A percentile compares a stretch with the other conserved stretches of the same genome.
These are phyloP conservation scores for Platichthys flesus DNA, from an alignment of 2,113 vertebrate species.

Conservation along the genomic window DNA sequence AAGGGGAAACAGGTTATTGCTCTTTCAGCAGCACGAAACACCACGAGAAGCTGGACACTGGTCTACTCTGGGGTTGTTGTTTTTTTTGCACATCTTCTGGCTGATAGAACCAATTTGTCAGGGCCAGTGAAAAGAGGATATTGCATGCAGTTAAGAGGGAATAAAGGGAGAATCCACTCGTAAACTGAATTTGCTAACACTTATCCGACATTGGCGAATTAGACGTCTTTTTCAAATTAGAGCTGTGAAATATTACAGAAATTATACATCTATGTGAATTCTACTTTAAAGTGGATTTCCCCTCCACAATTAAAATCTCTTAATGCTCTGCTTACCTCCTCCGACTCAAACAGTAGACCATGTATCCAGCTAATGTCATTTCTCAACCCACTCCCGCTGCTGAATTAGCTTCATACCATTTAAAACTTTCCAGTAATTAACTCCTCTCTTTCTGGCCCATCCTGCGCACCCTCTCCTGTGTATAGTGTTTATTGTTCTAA, in stretches of 20 bases:
- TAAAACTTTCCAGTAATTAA: slow-evolving; percentile 42
- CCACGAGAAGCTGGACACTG: slow-evolving; percentile 32
- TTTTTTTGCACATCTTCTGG: slow-evolving; percentile 65
- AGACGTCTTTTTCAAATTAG: not conserved
- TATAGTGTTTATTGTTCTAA: slow-evolving; percentile 75
- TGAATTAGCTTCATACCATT: slow-evolving; percentile 24
- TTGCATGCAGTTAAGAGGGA: slow-evolving; percentile 32
- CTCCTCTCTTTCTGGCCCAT: slow-evolving; percentile 32
- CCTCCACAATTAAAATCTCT: slow-evolving; percentile 21
- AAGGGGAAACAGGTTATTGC: slow-evolving; percentile 52
- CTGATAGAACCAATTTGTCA: slow-evolving; percentile 55
- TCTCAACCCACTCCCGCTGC: not conserved
- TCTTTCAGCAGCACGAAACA: slow-evolving; percentile 49
- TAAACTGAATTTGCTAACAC: not conserved
- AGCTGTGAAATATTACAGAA: slow-evolving; percentile 35
- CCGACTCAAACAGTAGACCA: slow-evolving; percentile 39
- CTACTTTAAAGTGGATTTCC: slow-evolving; percentile 36
- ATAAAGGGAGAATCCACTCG: slow-evolving; percentile 52
- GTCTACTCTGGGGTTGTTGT: slow-evolving; percentile 20
- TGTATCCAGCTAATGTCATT: slow-evolving; percentile 7
- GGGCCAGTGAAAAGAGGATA: slow-evolving; percentile 26
- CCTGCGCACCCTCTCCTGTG: slow-evolving; percentile 59
- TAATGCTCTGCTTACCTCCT: slow-evolving; percentile 41
- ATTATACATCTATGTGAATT: slow-evolving; percentile 32
- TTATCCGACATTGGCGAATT: too few species aligned